Percentiles rank a stretch among this genome's conserved stretches.
These are phyloP conservation scores for Beaufortia kweichowensis DNA, from an alignment of 2,113 vertebrate species.

Conservation along the genomic window DNA sequence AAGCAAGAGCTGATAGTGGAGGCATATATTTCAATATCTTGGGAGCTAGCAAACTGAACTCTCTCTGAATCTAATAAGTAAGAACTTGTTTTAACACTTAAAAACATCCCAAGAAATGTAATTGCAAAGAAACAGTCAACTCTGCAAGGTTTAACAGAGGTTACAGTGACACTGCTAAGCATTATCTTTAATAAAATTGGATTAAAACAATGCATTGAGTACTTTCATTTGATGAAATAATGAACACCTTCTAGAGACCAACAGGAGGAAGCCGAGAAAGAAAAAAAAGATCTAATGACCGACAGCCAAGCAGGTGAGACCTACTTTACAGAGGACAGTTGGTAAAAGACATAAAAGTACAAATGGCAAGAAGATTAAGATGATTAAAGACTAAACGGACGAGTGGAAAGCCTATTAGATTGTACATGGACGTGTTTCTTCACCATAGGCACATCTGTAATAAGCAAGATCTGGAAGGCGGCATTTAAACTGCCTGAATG, in stretches of 20 bases:
- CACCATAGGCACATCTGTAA: background rate
- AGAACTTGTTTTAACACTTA: too few relatives aligned
- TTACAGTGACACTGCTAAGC: background rate
- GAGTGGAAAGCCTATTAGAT: too few relatives aligned
- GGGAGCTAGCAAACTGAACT: background rate
- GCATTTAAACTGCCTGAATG: background rate
- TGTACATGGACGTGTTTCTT: too few relatives aligned
- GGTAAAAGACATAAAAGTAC: too few relatives aligned
- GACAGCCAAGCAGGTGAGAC: background rate
- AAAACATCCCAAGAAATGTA: too few relatives aligned
- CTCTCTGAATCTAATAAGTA: background rate
- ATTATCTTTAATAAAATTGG: too few relatives aligned
- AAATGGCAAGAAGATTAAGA: too few relatives aligned
- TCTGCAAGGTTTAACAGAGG: background rate
- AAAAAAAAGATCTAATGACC: background rate
- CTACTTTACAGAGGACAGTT: too few relatives aligned
- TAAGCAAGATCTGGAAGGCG: background rate
- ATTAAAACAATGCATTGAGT: too few relatives aligned
- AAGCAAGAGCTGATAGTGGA: slow-evolving; percentile 1
- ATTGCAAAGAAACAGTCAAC: background rate
- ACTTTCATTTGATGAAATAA: too few relatives aligned
- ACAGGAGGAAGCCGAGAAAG: background rate
- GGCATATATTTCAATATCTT: slow-evolving; percentile 15
- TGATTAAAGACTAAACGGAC: too few relatives aligned
- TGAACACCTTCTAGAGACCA: background rate